Base-by-base conservation (phyloP, 2,797 vertebrate species). In the Alcedo atthis region DNA sequence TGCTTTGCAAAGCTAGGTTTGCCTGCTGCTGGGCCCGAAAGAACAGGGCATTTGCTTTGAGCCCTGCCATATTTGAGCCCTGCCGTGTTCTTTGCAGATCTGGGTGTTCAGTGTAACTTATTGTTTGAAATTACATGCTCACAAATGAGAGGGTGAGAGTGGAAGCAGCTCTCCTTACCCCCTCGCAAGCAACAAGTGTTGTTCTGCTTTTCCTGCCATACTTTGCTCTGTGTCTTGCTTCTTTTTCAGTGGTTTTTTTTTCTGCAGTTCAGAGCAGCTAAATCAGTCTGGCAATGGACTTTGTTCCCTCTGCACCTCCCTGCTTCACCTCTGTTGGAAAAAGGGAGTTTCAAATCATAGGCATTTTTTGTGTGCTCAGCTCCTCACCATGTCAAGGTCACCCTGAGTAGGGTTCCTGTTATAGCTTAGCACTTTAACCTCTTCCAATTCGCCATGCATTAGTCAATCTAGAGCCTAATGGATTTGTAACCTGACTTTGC, bases 401-500 rank as follows among this genome's bases (percentile, higher is more conserved):
- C 82, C 74, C 61, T 2, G 2, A 84, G 35, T 40, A 24, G 45
- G 63, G 80, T 79, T 94, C 85, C 68, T 79, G 6, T 84, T 84
- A 49, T 63, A 91, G 67, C 5, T 90, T 67, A 94, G 63, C 67
- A 68, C 71, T 95, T 91, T 88, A 83, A 93, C 91, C 85, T 84
- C 77, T 91, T 79, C 69, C 83, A 74, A 54, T 94, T 88, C 77
- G 48, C 53, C 80, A 15, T 70, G 63, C 68, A 70, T 89, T 91
- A 86, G 59, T 77, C 82, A 88, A 16, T 79, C 55, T 91, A 83
- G 57, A 90, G 89, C 61, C 92, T 94, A 83, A 93, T 93, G 85
- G 91, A 66, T 95, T 85, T 93, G 87, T 78, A 87, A 87, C 76
- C 84, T 90, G 82, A 69, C 91, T 95, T 93, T 69, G 57, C 67